phyloP scores from a whole-genome alignment of 2,797 vertebrate genomes.

The Rhyacichthys aspro region DNA sequence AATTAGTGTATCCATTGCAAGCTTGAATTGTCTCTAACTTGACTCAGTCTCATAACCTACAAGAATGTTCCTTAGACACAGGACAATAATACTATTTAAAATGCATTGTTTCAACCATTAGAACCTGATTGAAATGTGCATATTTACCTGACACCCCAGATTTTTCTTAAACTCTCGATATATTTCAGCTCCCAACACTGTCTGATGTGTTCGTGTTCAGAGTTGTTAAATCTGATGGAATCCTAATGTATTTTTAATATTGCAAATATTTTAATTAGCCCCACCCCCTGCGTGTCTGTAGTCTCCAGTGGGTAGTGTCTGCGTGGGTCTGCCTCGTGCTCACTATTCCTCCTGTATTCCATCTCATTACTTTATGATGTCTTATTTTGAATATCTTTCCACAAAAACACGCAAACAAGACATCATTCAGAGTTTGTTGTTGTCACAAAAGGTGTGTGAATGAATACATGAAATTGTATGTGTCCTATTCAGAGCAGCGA shows the following conservation, averaged over 20 bases:
- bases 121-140: no score
- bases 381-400: neutral
- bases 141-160: no score
- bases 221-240: conserved; percentile 61
- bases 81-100: no score
- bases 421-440: neutral
- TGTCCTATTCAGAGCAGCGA: neutral
- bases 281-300: conserved; percentile 53
- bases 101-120: no score
- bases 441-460: no score
- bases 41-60: no score
- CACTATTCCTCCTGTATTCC: conserved; percentile 10
- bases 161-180: no score
- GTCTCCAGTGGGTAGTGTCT: conserved; percentile 64
- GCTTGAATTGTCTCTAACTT: no score
- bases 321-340: conserved; percentile 16
- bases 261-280: conserved; percentile 71
- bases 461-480: neutral
- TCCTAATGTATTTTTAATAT: conserved; percentile 73
- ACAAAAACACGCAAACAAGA: no score
- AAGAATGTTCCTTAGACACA: no score
- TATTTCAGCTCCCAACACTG: conserved; percentile 37
- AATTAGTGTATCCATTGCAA: no score
- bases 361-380: neutral
- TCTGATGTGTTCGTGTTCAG: conserved; percentile 54